phyloP scores from a whole-genome alignment of 2,888 invertebrate species.

The Archips xylosteana region DNA sequence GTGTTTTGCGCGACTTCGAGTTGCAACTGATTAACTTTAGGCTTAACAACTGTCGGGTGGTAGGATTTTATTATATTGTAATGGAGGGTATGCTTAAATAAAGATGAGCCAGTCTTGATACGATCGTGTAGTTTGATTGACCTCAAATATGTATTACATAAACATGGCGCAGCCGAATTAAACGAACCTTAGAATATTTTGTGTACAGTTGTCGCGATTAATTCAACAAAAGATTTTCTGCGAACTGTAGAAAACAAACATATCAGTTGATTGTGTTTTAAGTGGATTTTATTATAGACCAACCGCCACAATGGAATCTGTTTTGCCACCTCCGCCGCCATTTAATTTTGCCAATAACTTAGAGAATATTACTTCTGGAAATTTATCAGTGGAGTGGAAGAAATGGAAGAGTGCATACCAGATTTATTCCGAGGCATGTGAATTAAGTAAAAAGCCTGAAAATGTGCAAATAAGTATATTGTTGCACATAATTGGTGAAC shows the following conservation, averaged over 20 bases:
- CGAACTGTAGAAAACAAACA: too few species aligned
- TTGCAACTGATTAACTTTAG: conserved; percentile 61
- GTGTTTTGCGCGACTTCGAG: conserved; percentile 55
- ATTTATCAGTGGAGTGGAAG: not conserved
- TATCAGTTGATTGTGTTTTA: too few species aligned
- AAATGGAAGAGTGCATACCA: not conserved
- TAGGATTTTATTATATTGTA: too few species aligned
- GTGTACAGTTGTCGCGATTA: too few species aligned
- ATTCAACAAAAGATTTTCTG: not conserved
- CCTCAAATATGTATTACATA: too few species aligned
- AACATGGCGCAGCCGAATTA: too few species aligned
- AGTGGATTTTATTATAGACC: too few species aligned
- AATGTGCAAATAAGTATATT: not conserved
- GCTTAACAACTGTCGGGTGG: conserved; percentile 44
- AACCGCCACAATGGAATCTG: not conserved
- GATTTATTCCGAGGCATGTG: not conserved
- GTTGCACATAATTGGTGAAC: not conserved
- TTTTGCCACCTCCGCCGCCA: not conserved
- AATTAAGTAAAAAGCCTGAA: not conserved
- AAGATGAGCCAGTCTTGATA: too few species aligned
- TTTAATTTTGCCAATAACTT: not conserved
- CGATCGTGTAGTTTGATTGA: too few species aligned
- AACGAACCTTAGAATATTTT: too few species aligned
- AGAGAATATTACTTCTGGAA: not conserved
- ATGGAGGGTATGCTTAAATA: too few species aligned